Percentiles rank a stretch among this genome's conserved stretches.
Conservation (phyloP, 2,113 vertebrate species). For the Hiodon tergisus region DNA sequence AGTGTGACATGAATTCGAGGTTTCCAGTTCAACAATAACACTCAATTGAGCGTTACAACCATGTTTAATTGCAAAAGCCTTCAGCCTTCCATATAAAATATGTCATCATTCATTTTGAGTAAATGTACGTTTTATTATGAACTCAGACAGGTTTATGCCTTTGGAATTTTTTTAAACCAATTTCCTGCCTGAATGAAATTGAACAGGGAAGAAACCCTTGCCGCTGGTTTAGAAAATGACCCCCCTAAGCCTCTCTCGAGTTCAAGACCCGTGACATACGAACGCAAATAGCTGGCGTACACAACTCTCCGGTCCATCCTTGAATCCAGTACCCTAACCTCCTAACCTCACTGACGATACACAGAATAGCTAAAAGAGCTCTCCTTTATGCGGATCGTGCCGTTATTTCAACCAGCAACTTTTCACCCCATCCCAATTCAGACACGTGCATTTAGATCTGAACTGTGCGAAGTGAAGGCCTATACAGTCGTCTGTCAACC, state of each 20-base stretch:
- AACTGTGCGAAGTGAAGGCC: background rate
- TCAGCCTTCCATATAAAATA: constrained; percentile 8
- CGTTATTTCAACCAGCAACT: no score
- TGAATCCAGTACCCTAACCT: background rate
- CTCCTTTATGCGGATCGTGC: no score
- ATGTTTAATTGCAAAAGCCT: constrained; percentile 18
- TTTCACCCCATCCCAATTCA: background rate
- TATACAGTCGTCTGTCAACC: background rate
- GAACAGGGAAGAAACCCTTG: no score
- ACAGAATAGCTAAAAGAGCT: no score
- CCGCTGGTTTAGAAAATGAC: no score
- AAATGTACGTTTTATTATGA: background rate
- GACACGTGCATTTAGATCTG: background rate
- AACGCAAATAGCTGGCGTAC: no score
- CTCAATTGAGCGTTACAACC: constrained; percentile 18
- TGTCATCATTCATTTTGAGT: constrained; percentile 17
- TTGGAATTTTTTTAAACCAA: background rate
- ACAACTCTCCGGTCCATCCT: background rate
- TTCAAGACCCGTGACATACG: no score
- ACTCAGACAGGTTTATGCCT: background rate
- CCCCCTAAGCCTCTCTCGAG: no score
- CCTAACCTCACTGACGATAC: background rate
- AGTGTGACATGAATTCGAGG: background rate
- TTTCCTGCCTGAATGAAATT: no score
- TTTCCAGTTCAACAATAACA: background rate